A percentile compares a stretch with the other conserved stretches of the same genome.
These are phyloP conservation scores for Smithornis capensis DNA, from an alignment of 2,113 vertebrate genomes.

Conservation along the genomic window DNA sequence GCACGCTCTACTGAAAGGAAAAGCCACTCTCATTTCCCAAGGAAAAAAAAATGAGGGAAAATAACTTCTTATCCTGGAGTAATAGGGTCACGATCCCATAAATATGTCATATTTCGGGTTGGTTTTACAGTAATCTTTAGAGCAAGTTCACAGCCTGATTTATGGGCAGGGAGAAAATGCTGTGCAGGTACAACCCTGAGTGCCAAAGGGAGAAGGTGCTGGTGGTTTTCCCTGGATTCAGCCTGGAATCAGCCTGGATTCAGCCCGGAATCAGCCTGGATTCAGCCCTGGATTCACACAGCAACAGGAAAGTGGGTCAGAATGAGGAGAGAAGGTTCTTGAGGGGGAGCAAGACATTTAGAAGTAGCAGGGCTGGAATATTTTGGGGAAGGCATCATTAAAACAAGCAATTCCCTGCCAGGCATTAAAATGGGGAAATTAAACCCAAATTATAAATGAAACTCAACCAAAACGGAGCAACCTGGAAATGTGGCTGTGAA, in stretches of 20 bases:
- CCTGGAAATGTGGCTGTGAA: accelerated
- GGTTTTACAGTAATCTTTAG: slow-evolving; percentile 19
- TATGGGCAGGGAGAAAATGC: background rate
- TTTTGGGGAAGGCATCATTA: background rate
- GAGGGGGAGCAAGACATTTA: background rate
- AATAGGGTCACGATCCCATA: background rate
- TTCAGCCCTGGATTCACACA: background rate
- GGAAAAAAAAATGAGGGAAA: background rate
- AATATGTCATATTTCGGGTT: background rate
- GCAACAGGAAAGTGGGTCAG: background rate
- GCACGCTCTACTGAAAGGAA: background rate
- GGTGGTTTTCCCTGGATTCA: background rate
- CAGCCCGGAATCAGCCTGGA: background rate
- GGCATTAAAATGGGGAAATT: background rate
- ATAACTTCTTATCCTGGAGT: background rate
- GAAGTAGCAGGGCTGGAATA: background rate
- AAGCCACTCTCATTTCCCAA: background rate
- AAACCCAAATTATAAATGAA: background rate
- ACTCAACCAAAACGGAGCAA: accelerated
- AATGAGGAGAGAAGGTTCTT: background rate
- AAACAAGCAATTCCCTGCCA: background rate
- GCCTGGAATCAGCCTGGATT: background rate
- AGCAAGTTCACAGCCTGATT: slow-evolving; percentile 6
- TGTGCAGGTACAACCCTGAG: background rate
- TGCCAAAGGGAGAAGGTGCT: background rate